These are phyloP conservation scores for Mythimna impura DNA, from an alignment of 2,888 invertebrate genomes.

Conservation along the genomic window DNA sequence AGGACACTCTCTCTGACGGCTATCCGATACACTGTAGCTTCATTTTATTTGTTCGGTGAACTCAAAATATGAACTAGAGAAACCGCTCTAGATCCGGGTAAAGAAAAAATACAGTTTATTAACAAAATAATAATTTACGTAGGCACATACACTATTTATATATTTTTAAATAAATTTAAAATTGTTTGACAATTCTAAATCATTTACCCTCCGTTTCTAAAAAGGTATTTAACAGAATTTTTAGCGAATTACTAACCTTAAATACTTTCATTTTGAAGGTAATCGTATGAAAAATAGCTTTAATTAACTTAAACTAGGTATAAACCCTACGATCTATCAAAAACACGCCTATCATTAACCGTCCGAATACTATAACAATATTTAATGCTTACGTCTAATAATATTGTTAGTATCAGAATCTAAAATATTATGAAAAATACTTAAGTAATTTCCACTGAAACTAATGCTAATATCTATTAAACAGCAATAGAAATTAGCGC, in stretches of 20 bases:
- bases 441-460: not conserved
- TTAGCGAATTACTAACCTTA: not conserved
- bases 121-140: not conserved
- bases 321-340: no score
- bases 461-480: not conserved
- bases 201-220: not conserved
- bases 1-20: slow-evolving; percentile 57
- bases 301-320: not conserved
- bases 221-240: not conserved
- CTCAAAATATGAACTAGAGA: slow-evolving; percentile 12
- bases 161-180: not conserved
- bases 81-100: not conserved
- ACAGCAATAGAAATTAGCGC: slow-evolving; percentile 24
- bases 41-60: slow-evolving; percentile 40
- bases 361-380: not conserved
- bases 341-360: no score
- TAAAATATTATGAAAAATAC: not conserved
- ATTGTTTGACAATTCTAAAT: not conserved
- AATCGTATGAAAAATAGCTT: no score
- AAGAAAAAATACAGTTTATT: not conserved
- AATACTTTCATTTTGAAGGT: no score
- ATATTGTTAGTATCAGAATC: not conserved
- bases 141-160: not conserved
- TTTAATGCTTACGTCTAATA: not conserved
- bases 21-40: slow-evolving; percentile 46